Evolutionary conservation across 2,113 vertebrate genomes (phyloP).

Genomic region (Lophius piscatorius): DNA sequence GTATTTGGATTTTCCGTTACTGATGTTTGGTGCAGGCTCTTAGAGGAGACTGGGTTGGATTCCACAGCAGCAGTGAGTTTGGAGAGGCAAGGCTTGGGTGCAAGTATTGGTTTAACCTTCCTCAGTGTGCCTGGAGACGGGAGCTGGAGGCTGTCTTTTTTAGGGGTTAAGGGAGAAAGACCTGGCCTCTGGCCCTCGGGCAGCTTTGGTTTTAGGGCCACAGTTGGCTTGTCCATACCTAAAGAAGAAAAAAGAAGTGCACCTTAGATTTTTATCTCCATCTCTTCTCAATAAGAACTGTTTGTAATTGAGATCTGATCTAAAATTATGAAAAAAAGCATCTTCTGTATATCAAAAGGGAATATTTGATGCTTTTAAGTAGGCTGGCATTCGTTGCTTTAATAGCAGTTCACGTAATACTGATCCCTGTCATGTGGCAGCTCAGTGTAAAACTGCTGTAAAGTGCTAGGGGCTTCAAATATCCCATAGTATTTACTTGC

Average conservation of each 20-base stretch:
- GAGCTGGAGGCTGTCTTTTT: constrained; percentile 76
- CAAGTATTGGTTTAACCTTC: constrained; percentile 86
- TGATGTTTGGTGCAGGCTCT: constrained; percentile 56
- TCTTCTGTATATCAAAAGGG: constrained; percentile 7
- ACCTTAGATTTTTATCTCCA: not conserved
- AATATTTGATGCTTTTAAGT: constrained; percentile 10
- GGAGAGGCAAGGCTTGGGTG: constrained; percentile 87
- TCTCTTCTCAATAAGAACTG: too few species aligned
- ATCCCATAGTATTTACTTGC: constrained; percentile 55
- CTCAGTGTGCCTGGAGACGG: constrained; percentile 67
- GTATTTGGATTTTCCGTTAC: constrained; percentile 61
- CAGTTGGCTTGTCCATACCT: constrained; percentile 90
- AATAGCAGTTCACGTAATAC: constrained; percentile 4
- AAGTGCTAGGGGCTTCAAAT: constrained; percentile 34
- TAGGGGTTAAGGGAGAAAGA: constrained; percentile 80
- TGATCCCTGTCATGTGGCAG: constrained; percentile 39
- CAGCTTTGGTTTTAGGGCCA: constrained; percentile 94
- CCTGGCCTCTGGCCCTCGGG: constrained; percentile 68
- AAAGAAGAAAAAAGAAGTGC: constrained; percentile 49
- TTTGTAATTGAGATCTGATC: too few species aligned
- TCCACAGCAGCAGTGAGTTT: constrained; percentile 70
- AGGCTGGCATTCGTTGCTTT: constrained; percentile 20
- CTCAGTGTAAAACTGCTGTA: constrained; percentile 35
- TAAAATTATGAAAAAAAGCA: too few species aligned
- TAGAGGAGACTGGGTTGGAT: constrained; percentile 55